Evolutionary conservation across 2,888 invertebrate genomes (phyloP), one percentile per base, ranked within the genome.

Genomic region (Trissoscelio sp.): DNA sequence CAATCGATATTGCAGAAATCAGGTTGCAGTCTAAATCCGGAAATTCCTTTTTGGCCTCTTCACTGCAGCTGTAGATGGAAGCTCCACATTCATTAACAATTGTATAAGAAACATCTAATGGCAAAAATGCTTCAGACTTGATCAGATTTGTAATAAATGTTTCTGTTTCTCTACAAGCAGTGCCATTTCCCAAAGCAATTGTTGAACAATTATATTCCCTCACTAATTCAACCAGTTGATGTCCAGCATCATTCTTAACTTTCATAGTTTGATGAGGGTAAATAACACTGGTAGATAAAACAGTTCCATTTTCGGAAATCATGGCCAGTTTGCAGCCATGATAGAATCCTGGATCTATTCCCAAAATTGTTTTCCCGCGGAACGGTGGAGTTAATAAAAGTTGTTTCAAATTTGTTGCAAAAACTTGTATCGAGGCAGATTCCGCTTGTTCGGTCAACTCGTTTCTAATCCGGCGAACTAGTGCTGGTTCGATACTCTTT

Each of bases 41-140:
- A 89, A 98, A 96, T 91, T 98, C 98, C 91, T 94, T 89, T 84
- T 94, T 94, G 0, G 98, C 98, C 89, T 96, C 95, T 51, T 95
- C 93, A 83, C 97, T 96, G 75, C 97, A 96, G 9, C 98, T 98
- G 91, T 98, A 98, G 86, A 98, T 95, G 0, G 98, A 98, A 0
- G 97, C 97, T 0, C 98, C 98, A 88, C 95, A 94, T 91, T 98
- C 98, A 64, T 95, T 96, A 0, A 98, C 96, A 84, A 98, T 97
- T 53, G 97, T 95, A 85, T 95, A 95, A 0, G 94, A 94, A 3
- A 96, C 93, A 80, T 94, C 92, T 6, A 94, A 89, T 6, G 92
- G 92, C 77, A 93, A 92, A 82, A 97, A 93, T 64, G 91, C 89
- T 0, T 92, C 92, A 0, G 89, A 88, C 58, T 92, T 89, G 57